These are phyloP conservation scores for Lasius platythorax DNA, from an alignment of 2,888 invertebrate species.

Conservation along the genomic window DNA sequence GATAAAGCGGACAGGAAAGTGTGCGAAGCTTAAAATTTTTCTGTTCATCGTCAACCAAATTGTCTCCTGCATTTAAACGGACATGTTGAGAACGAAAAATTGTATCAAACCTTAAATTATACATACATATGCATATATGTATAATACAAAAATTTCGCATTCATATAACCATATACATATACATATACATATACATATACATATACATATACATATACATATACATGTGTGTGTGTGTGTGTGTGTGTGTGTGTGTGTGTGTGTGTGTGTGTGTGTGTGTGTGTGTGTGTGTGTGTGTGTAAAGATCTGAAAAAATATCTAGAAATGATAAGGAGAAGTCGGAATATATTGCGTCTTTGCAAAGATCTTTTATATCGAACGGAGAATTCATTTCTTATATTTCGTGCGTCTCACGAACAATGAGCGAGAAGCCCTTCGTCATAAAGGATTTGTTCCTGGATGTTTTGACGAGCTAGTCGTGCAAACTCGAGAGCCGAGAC, in stretches of 20 bases:
- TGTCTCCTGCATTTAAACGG: neutral
- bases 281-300: neutral
- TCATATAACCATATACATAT: neutral
- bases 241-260: neutral
- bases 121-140: neutral
- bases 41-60: conserved; percentile 5
- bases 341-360: neutral
- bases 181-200: neutral
- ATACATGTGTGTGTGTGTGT: too few species aligned
- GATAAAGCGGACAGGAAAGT: conserved; percentile 24
- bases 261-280: too few species aligned
- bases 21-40: conserved; percentile 23
- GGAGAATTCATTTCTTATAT: conserved; percentile 22
- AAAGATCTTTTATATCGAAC: neutral
- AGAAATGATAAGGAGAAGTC: neutral
- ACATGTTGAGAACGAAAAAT: neutral
- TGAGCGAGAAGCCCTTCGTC: conserved; percentile 44
- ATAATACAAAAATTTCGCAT: neutral
- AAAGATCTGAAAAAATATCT: neutral
- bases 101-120: neutral
- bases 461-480: conserved; percentile 45
- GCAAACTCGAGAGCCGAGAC: conserved; percentile 52
- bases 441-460: conserved; percentile 46
- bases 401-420: conserved; percentile 18
- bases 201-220: too few species aligned